phyloP scores from a whole-genome alignment of 2,113 vertebrate species.

The Chiloscyllium plagiosum region DNA sequence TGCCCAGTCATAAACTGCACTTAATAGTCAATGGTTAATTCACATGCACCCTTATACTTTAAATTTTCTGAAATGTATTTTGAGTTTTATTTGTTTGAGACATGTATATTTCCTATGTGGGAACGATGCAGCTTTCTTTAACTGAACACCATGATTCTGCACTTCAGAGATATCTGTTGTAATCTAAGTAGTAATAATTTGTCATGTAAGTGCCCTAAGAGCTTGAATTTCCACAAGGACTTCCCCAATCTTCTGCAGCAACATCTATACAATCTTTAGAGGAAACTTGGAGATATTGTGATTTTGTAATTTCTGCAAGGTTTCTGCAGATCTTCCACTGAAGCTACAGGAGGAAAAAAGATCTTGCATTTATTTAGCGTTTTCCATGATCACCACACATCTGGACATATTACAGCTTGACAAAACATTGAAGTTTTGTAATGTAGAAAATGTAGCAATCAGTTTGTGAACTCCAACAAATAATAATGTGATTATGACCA shows the following conservation, averaged over 20 bases:
- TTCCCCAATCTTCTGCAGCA: background rate
- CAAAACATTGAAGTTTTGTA: background rate
- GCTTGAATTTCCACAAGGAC: background rate
- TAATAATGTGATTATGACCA: background rate
- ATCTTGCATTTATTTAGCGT: background rate
- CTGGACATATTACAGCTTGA: background rate
- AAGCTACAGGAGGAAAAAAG: background rate
- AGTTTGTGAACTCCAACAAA: background rate
- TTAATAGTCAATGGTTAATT: background rate
- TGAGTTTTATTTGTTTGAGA: background rate
- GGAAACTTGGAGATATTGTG: background rate
- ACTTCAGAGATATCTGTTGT: background rate
- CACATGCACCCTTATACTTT: background rate
- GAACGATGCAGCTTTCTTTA: background rate
- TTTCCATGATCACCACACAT: background rate
- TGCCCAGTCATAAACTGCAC: background rate
- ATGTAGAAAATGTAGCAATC: background rate
- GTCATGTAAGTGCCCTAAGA: background rate
- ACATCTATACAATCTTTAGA: background rate
- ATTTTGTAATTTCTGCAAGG: background rate
- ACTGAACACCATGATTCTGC: background rate
- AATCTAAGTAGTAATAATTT: background rate
- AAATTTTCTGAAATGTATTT: background rate
- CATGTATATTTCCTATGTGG: background rate
- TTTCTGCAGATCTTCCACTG: background rate